A percentile compares a stretch with the other conserved stretches of the same genome.
Conservation (phyloP, 2,888 invertebrate species). For the Tubiluchus corallicola region DNA sequence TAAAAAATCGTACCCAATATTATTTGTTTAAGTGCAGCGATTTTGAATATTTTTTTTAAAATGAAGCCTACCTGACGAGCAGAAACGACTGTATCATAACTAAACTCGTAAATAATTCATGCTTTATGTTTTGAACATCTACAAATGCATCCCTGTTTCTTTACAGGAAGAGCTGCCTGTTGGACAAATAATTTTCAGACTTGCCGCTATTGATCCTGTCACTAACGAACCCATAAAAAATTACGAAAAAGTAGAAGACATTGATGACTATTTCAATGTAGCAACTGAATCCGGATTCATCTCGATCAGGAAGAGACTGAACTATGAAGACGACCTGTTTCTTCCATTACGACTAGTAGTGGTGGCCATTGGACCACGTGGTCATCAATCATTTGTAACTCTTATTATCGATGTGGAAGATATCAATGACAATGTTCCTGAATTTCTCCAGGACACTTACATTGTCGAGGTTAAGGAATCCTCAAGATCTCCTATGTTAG, state of each 20-base stretch:
- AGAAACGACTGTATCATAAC: too few relatives aligned
- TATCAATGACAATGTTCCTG: constrained; percentile 56
- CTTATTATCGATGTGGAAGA: constrained; percentile 50
- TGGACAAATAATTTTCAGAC: constrained; percentile 46
- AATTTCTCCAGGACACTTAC: constrained; percentile 42
- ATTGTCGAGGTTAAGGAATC: constrained; percentile 51
- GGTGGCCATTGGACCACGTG: constrained; percentile 27
- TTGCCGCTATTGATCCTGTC: constrained; percentile 18
- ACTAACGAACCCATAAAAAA: constrained; percentile 16
- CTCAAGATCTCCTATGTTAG: constrained; percentile 42
- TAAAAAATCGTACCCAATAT: too few relatives aligned
- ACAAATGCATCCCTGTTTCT: too few relatives aligned
- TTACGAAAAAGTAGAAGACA: constrained; percentile 17
- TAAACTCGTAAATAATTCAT: too few relatives aligned
- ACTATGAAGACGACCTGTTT: constrained; percentile 45
- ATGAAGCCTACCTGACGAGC: too few relatives aligned
- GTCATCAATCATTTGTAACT: constrained; percentile 35
- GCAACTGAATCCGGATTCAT: constrained; percentile 45
- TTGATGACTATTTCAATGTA: constrained; percentile 25
- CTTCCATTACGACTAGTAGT: constrained; percentile 36
- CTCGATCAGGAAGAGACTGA: constrained; percentile 48
- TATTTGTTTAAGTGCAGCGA: too few relatives aligned
- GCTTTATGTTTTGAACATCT: too few relatives aligned
- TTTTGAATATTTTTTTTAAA: too few relatives aligned
- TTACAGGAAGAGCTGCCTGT: constrained; percentile 57